These are phyloP conservation scores for Polia nebulosa DNA, from an alignment of 2,888 invertebrate genomes.

Conservation along the genomic window DNA sequence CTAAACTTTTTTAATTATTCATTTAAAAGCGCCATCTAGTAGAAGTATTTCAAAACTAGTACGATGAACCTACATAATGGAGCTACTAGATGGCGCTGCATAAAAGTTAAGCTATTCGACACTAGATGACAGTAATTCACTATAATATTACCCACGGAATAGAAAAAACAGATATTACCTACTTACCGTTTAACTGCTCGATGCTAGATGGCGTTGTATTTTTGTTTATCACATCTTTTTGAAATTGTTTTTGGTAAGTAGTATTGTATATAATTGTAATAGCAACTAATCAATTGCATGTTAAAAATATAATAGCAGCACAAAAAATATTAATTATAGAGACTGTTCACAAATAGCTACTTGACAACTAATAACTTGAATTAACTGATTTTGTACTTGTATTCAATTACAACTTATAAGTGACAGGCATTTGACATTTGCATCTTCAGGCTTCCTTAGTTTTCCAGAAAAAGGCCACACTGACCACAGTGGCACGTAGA, in stretches of 20 bases:
- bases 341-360: no score
- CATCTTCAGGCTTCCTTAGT: neutral
- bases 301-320: no score
- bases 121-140: slow-evolving; percentile 2
- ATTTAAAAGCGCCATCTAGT: slow-evolving; percentile 22
- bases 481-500: neutral
- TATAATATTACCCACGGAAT: no score
- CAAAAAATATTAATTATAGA: no score
- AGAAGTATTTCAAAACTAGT: neutral
- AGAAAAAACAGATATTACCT: no score
- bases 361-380: no score
- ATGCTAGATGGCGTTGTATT: slow-evolving; percentile 43
- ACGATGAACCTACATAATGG: neutral
- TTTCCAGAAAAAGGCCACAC: neutral
- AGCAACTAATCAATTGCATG: neutral
- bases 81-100: neutral
- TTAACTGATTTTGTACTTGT: no score
- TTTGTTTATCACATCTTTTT: neutral
- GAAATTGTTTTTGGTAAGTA: neutral
- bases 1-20: no score
- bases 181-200: slow-evolving; percentile 11
- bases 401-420: no score
- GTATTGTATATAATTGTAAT: no score
- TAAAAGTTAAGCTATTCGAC: neutral
- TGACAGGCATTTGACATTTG: neutral